Evolutionary conservation across 2,888 invertebrate species (phyloP).

Genomic region (Hyposoter didymator): DNA sequence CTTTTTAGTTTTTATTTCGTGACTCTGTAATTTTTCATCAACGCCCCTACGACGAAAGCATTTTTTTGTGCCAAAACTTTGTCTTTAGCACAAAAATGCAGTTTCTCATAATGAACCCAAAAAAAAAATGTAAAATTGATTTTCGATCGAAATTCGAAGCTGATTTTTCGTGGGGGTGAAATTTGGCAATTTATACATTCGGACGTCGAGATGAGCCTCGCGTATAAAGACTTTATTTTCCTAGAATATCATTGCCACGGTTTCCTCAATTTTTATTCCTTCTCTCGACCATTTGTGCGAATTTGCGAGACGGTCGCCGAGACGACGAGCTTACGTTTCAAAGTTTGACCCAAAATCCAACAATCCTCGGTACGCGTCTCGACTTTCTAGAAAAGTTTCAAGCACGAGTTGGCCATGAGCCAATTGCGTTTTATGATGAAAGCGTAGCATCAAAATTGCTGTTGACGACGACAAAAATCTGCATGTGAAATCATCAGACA

Average conservation of each 20-base stretch:
- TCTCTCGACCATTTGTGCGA: not conserved
- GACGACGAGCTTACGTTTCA: not conserved
- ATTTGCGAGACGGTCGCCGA: not conserved
- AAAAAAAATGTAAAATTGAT: constrained; percentile 2
- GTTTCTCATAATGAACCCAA: not conserved
- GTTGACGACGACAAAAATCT: constrained; percentile 31
- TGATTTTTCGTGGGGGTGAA: constrained; percentile 2
- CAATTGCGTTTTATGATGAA: not conserved
- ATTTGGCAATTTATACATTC: constrained; percentile 7
- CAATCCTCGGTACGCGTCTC: not conserved
- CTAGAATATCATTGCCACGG: constrained; percentile 73
- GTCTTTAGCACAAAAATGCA: not conserved
- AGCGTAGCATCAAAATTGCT: constrained; percentile 13
- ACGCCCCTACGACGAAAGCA: not conserved
- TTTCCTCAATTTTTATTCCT: not conserved
- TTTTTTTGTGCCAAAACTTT: constrained; percentile 19
- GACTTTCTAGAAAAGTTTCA: not conserved
- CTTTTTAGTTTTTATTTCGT: not conserved
- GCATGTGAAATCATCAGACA: constrained; percentile 20
- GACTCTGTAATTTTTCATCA: not conserved
- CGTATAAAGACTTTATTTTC: constrained; percentile 81
- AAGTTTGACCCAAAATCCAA: not conserved
- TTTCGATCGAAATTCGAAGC: not conserved
- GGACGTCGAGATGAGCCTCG: constrained; percentile 68
- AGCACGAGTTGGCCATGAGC: not conserved